Evolutionary conservation across 1,140 invertebrate species (phyloP), one percentile per base, ranked within the genome.

Genomic region (Platyscapa corneri): DNA sequence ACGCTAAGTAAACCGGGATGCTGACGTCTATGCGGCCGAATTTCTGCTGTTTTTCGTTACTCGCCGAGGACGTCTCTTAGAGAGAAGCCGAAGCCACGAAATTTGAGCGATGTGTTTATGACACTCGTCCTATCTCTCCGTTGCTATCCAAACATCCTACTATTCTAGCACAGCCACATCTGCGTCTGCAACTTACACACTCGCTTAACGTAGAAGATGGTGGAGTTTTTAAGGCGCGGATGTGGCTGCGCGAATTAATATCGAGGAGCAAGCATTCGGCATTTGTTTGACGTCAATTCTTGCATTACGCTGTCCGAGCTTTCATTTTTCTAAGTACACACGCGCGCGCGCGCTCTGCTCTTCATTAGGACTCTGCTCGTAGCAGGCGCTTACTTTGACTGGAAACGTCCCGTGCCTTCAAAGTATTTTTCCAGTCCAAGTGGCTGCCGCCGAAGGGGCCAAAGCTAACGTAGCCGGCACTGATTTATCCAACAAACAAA

Each of bases 211-310:
- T 67, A 60, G 46, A 3, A 82, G 10, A 34, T 56, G 75, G 37
- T 18, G 46, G 72, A 39, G 20, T 65, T 76, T 76, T 76, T 72
- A 76, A 83, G 72, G 82, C 32, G 76, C 72, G n/a, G 23, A 75
- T 39, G n/a, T 42, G 49, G 18, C 70, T 30, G 46, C 18, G 53
- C 82, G 39, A 65, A 83, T 83, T 64, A 76, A 53, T 23, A 65
- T 83, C 53, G 60, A 72, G 67, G 0, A 30, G 65, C 1, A n/a
- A 64, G 27, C 77, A 56, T 79, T 79, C 20, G 56, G 32, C 14
- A 16, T 37, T 39, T 20, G 18, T 56, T 10, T 56, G 2, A 3
- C 56, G 2, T 60, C 23, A 23, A 56, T 56, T 56, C 27, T 2
- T 60, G 56, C n/a, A 23, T 53, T 53, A 60, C 56, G 2, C 56